A percentile compares a stretch with the other conserved stretches of the same genome.
Conservation (phyloP, 2,888 invertebrate species). For the Caenorhabditis panamensis region DNA sequence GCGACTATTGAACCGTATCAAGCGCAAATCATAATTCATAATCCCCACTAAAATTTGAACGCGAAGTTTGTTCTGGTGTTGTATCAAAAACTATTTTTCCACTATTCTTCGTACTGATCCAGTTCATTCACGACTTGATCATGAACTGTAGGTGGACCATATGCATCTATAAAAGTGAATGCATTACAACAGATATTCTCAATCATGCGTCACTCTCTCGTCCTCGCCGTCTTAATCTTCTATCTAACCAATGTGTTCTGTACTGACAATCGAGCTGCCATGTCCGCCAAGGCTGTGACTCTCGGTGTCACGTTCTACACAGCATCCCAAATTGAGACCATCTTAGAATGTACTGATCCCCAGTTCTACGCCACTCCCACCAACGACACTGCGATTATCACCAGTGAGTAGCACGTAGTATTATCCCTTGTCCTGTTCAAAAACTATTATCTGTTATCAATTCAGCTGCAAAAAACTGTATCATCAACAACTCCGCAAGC, state of each 20-base stretch:
- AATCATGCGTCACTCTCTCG: not conserved
- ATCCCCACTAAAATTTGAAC: constrained; percentile 18
- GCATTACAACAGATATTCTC: no score
- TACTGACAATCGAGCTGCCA: constrained; percentile 31
- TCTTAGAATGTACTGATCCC: constrained; percentile 30
- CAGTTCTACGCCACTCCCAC: constrained; percentile 43
- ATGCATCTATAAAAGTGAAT: no score
- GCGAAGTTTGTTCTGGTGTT: constrained; percentile 33
- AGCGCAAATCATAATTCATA: not conserved
- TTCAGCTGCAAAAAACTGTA: constrained; percentile 44
- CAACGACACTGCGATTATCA: constrained; percentile 31
- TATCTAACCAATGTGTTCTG: not conserved
- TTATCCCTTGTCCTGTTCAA: not conserved
- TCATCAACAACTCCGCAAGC: constrained; percentile 53
- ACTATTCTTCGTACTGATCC: constrained; percentile 14
- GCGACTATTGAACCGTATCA: not conserved
- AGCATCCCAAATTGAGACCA: constrained; percentile 36
- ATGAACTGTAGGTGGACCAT: not conserved
- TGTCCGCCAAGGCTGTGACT: constrained; percentile 33
- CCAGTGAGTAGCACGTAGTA: not conserved
- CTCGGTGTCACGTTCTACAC: constrained; percentile 50
- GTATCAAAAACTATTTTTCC: constrained; percentile 18
- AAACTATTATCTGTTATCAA: no score
- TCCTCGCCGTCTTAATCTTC: not conserved
- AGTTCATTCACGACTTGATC: constrained; percentile 10